Conservation (phyloP, 2,888 invertebrate species). For the Drosophila macrothrix region DNA sequence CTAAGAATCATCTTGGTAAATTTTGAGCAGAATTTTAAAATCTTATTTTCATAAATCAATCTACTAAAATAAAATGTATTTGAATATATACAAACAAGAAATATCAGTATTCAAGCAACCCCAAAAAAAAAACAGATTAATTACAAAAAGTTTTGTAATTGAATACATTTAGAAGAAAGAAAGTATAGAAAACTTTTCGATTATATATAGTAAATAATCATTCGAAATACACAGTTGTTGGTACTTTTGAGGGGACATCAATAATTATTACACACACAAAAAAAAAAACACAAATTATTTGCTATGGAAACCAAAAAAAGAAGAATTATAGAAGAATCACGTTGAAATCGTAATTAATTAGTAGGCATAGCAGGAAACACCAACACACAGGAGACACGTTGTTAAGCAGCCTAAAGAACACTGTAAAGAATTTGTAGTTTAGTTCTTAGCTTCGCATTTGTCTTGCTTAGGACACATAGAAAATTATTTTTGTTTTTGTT, state of each 20-base stretch:
- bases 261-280: constrained; percentile 45
- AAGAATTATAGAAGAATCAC: constrained; percentile 5
- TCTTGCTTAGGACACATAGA: constrained; percentile 40
- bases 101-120: background rate
- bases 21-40: background rate
- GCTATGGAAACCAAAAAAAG: background rate
- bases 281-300: constrained; percentile 10
- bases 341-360: constrained; percentile 50
- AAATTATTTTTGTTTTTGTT: constrained; percentile 20
- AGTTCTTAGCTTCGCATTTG: constrained; percentile 44
- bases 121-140: background rate
- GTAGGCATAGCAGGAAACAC: constrained; percentile 69
- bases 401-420: constrained; percentile 73
- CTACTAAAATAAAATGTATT: constrained; percentile 14
- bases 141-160: background rate
- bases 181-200: constrained; percentile 65
- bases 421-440: constrained; percentile 68
- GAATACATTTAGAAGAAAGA: constrained; percentile 8
- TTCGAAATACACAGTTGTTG: constrained; percentile 14
- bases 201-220: constrained; percentile 33
- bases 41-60: background rate
- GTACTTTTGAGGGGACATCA: constrained; percentile 33
- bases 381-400: constrained; percentile 71
- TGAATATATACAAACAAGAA: background rate
- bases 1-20: background rate